Evolutionary conservation across 2,888 invertebrate genomes (phyloP).

Genomic region (Syritta pipiens): DNA sequence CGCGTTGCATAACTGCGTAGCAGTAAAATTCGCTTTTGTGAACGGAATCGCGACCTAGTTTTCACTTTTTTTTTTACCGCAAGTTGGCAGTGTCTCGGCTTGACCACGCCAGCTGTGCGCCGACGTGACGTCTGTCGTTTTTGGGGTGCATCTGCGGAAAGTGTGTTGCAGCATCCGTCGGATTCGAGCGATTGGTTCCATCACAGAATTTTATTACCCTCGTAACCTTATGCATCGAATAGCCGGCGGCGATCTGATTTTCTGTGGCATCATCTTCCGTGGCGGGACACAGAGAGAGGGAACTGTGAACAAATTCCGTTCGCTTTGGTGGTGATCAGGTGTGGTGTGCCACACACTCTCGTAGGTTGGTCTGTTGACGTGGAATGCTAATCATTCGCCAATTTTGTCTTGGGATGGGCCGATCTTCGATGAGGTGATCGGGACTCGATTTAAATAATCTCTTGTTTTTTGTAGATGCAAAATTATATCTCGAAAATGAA

Average conservation of each 20-base stretch:
- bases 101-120: conserved; percentile 46
- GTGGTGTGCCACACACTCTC: conserved; percentile 49
- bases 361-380: conserved; percentile 36
- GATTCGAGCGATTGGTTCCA: conserved; percentile 48
- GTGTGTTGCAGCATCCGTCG: conserved; percentile 46
- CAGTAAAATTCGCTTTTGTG: conserved; percentile 30
- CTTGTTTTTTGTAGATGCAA: too few species aligned
- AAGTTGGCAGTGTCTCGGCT: not conserved
- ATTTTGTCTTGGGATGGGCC: conserved; percentile 40
- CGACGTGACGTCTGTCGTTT: conserved; percentile 30
- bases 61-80: conserved; percentile 37
- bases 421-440: not conserved
- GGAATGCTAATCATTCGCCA: conserved; percentile 58
- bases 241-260: conserved; percentile 68
- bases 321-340: conserved; percentile 55
- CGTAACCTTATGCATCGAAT: conserved; percentile 68
- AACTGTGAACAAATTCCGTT: conserved; percentile 47
- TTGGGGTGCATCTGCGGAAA: not conserved
- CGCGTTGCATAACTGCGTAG: conserved; percentile 64
- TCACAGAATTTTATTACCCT: conserved; percentile 66
- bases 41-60: conserved; percentile 60
- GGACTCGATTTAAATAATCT: not conserved
- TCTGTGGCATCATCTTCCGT: conserved; percentile 15
- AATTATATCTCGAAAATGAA: too few species aligned
- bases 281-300: too few species aligned